phyloP scores from a whole-genome alignment of 2,888 invertebrate genomes.

The Platerodrilus igneus region DNA sequence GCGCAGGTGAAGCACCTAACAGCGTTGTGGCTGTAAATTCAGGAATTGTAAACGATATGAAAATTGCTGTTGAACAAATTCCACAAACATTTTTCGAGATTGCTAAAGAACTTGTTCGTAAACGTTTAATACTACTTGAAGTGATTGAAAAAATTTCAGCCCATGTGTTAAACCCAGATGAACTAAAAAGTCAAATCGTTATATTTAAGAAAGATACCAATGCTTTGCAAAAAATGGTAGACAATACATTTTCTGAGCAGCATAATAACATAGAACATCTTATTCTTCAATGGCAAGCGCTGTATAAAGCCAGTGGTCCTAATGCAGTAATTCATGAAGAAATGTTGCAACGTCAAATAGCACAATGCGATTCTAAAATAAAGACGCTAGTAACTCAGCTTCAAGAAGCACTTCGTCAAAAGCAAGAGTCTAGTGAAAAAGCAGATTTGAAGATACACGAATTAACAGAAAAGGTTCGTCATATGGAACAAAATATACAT shows the following conservation, averaged over 20 bases:
- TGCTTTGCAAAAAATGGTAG: slow-evolving; percentile 35
- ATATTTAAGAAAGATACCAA: slow-evolving; percentile 31
- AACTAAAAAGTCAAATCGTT: slow-evolving; percentile 34
- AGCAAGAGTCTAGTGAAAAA: slow-evolving; percentile 7
- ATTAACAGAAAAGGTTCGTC: slow-evolving; percentile 34
- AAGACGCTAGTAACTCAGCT: not conserved
- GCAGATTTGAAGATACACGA: slow-evolving; percentile 27
- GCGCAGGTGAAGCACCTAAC: slow-evolving; percentile 6
- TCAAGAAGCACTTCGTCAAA: slow-evolving; percentile 20
- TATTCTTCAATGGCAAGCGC: slow-evolving; percentile 15
- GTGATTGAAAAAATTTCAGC: slow-evolving; percentile 36
- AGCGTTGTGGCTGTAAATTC: slow-evolving; percentile 20
- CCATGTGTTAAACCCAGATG: slow-evolving; percentile 31
- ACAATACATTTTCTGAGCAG: slow-evolving; percentile 33
- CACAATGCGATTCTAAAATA: slow-evolving; percentile 13
- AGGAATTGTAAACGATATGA: slow-evolving; percentile 34
- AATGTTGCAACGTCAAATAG: slow-evolving; percentile 34
- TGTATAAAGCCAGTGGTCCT: not conserved
- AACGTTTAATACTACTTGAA: slow-evolving; percentile 36
- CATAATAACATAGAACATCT: slow-evolving; percentile 14
- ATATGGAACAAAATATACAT: slow-evolving; percentile 37
- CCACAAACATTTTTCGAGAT: slow-evolving; percentile 38
- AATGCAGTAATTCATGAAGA: slow-evolving; percentile 13
- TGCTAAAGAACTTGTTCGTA: slow-evolving; percentile 38
- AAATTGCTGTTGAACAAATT: slow-evolving; percentile 38